A percentile compares a stretch with the other conserved stretches of the same genome.
Evolutionary conservation across 1,140 invertebrate genomes (phyloP).

Genomic region (Pantala flavescens): DNA sequence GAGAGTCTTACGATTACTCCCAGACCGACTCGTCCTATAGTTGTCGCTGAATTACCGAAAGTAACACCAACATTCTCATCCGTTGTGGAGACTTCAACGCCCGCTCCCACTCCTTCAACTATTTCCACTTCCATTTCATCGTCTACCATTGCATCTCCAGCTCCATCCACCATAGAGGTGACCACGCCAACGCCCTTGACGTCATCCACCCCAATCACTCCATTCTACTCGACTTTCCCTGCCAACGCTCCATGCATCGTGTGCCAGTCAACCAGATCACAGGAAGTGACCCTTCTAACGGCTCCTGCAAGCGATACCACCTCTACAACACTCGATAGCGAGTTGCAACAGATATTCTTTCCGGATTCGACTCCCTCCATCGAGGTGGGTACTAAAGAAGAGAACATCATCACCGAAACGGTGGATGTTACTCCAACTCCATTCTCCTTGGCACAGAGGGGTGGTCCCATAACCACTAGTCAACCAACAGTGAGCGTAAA

Average conservation of each 20-base stretch:
- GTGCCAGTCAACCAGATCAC: not conserved
- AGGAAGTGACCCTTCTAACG: not conserved
- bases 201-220: not conserved
- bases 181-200: not conserved
- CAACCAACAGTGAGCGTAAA: not conserved
- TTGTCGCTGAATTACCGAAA: conserved; percentile 8
- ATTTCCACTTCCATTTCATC: not conserved
- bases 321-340: not conserved
- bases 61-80: not conserved
- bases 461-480: not conserved
- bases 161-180: not conserved
- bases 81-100: not conserved
- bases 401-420: not conserved
- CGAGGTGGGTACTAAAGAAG: not conserved
- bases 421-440: not conserved
- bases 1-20: not conserved
- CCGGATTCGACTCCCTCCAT: not conserved
- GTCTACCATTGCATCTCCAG: not conserved
- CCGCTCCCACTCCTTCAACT: not conserved
- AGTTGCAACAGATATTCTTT: not conserved
- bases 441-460: not conserved
- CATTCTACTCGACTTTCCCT: conserved; percentile 8
- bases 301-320: not conserved
- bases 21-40: conserved; percentile 5
- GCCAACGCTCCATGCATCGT: not conserved